phyloP scores from a whole-genome alignment of 2,797 vertebrate genomes.

The Enteromius paludinosus region DNA sequence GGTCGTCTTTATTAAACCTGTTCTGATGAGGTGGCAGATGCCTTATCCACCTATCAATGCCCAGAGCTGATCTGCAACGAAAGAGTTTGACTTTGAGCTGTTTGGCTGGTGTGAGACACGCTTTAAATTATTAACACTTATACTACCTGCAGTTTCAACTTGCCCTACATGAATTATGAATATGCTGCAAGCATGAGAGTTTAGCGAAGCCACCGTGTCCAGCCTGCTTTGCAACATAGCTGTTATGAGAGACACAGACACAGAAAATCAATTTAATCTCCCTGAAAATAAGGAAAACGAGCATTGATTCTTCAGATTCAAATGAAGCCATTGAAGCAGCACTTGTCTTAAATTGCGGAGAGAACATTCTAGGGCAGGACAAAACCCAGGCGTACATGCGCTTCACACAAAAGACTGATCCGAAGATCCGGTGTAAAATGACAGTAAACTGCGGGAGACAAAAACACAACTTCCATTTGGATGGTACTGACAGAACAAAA shows the following conservation, averaged over 20 bases:
- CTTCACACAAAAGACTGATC: constrained; percentile 30
- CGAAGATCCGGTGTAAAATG: constrained; percentile 35
- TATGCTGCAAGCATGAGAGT: constrained; percentile 25
- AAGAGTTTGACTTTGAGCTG: constrained; percentile 70
- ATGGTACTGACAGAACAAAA: constrained; percentile 40
- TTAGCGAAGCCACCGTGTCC: constrained; percentile 2
- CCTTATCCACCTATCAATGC: constrained; percentile 42
- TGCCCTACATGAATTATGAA: constrained; percentile 41
- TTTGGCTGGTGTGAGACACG: constrained; percentile 65
- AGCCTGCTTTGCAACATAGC: constrained; percentile 20
- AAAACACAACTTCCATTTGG: constrained; percentile 32
- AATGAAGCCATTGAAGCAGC: constrained; percentile 30
- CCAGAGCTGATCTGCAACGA: constrained; percentile 61
- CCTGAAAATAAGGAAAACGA: constrained; percentile 18
- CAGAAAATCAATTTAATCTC: constrained; percentile 40
- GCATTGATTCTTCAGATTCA: constrained; percentile 32
- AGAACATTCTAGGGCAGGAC: not conserved
- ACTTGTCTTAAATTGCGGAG: constrained; percentile 41
- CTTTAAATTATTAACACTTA: constrained; percentile 76
- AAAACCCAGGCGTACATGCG: not conserved
- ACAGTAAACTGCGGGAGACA: constrained; percentile 32
- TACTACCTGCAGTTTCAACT: constrained; percentile 71
- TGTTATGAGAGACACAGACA: constrained; percentile 31
- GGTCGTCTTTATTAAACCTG: constrained; percentile 67
- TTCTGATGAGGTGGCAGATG: constrained; percentile 68